Evolutionary conservation across 1,140 invertebrate genomes (phyloP), one percentile per base, ranked within the genome.

Genomic region (Drosophila pruinosa): DNA sequence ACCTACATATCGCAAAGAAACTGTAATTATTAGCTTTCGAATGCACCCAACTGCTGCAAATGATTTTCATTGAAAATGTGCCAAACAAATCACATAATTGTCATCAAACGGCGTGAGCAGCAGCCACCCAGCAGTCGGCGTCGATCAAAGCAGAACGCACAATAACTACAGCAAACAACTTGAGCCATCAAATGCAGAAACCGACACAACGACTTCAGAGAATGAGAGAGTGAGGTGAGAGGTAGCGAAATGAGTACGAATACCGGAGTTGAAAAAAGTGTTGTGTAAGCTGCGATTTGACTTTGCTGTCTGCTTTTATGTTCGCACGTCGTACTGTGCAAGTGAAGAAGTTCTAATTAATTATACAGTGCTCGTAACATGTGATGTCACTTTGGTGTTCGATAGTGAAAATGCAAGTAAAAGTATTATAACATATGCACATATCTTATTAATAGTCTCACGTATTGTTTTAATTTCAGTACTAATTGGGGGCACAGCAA

Each of bases 61-160:
- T 64, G 48, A 43, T 54, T 65, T 47, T 22, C 19, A 56, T 65
- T 65, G 62, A 56, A 56, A 53, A 43, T 53, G 21, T 53, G 59
- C 34, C 48, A 52, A 43, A 21, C 39, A 54, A 57, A 65, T 56
- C 50, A 54, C 50, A 45, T 64, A 57, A 65, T 56, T 65, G 62
- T 65, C 52, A 36, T 45, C 61, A 43, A 64, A n/a, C 26, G 28
- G 59, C 24, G 36, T 36, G 14, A 34, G 12, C 26, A 63, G 48
- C 41, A 26, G 14, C 34, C n/a, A 15, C 45, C 24, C n/a, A 17
- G 47, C 57, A 45, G 43, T 24, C 43, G 43, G 43, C 43, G 43
- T 24, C 19, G 43, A 47, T 47, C 21, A 47, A 47, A 36, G 45
- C 19, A 14, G 43, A 15, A 21, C 54, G 17, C 15, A 50, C 22